These are phyloP conservation scores for Epizoanthus rinbou DNA, from an alignment of 92 coral and sea anemone species.

Conservation along the genomic window DNA sequence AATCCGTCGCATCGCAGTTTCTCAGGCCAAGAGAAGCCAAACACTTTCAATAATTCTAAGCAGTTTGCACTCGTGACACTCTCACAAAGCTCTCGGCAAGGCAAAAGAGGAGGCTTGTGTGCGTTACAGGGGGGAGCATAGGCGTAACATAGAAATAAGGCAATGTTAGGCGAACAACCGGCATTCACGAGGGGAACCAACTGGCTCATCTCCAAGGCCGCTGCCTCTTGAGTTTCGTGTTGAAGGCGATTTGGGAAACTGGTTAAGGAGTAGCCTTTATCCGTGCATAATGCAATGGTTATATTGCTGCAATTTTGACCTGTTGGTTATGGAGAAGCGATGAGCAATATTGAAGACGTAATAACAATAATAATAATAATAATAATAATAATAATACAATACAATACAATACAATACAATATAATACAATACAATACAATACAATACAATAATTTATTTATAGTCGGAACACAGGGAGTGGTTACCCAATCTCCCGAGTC, in stretches of 20 bases:
- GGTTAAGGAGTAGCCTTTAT: not conserved
- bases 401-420: no score
- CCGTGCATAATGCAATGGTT: not conserved
- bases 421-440: no score
- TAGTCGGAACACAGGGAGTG: no score
- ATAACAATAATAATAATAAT: no score
- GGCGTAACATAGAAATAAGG: not conserved
- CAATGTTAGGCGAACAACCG: not conserved
- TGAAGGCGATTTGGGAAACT: not conserved
- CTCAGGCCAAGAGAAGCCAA: not conserved
- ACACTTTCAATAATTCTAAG: not conserved
- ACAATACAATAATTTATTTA: no score
- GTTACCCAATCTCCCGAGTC: no score
- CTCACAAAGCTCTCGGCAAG: not conserved
- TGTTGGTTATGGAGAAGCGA: no score
- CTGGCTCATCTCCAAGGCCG: not conserved
- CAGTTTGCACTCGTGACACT: not conserved
- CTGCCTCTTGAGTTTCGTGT: not conserved
- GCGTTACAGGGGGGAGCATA: not conserved
- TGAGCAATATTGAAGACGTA: no score
- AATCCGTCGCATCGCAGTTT: not conserved
- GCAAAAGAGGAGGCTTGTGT: not conserved
- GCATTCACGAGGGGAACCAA: not conserved
- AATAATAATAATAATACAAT: no score
- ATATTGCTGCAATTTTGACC: not conserved